Evolutionary conservation across 1,140 invertebrate genomes (phyloP).

Genomic region (Drosophila nebulosa): DNA sequence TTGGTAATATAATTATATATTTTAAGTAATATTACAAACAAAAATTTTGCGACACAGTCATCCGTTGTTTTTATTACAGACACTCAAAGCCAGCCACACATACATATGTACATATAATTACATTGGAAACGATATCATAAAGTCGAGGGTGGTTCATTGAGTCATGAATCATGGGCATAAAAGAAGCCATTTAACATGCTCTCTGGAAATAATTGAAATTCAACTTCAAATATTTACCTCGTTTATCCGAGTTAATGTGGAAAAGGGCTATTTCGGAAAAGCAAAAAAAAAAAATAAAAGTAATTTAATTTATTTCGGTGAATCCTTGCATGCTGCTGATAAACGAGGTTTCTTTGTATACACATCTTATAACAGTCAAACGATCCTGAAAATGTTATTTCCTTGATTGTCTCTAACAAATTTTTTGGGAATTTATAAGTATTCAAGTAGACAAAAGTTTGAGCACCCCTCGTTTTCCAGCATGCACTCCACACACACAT

Average conservation of each 20-base stretch:
- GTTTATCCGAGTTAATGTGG: no score
- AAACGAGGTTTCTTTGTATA: no score
- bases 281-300: no score
- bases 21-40: slow-evolving; percentile 42
- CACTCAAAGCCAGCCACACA: not conserved
- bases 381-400: no score
- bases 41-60: slow-evolving; percentile 38
- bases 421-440: not conserved
- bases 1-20: slow-evolving; percentile 47
- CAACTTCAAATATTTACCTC: not conserved
- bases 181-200: not conserved
- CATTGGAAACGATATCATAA: slow-evolving; percentile 14
- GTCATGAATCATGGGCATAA: slow-evolving; percentile 4
- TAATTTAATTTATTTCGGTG: no score
- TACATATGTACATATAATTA: slow-evolving; percentile 15
- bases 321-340: no score
- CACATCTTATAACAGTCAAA: no score
- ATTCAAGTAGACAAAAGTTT: slow-evolving; percentile 4
- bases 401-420: not conserved
- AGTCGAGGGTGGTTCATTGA: slow-evolving; percentile 25
- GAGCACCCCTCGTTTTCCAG: slow-evolving; percentile 27
- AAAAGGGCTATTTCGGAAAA: no score
- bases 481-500: slow-evolving; percentile 47
- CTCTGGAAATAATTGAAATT: not conserved
- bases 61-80: slow-evolving; percentile 4